Evolutionary conservation across 2,888 invertebrate genomes (phyloP), one percentile per base, ranked within the genome.

Genomic region (Autographa gamma): DNA sequence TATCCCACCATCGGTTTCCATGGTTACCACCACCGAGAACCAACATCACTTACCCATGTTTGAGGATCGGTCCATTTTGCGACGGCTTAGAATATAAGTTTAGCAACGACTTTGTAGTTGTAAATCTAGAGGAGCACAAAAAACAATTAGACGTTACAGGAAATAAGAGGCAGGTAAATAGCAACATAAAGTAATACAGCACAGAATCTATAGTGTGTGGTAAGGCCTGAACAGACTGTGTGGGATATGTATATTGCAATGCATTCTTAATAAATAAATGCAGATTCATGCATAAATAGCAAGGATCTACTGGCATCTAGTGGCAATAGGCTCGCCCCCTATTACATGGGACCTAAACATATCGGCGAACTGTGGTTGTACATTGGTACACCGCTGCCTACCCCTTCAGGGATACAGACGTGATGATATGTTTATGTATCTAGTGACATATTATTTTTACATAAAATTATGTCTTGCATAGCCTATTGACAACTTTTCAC

Each of bases 51-150:
- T 96, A 97, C 97, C 97, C 97, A 92, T 97, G 97, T 93, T 97
- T 97, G 90, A 96, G 92, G 86, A 96, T 96, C 87, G 96, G 94
- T 93, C 96, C 96, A 87, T 96, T 96, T 91, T 96, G 96, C 88
- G 96, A 96, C 87, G 96, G 94, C 94, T 97, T 97, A 91, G 96
- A 96, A 92, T 96, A 96, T 91, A 97, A 96, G 94, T 97, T 97
- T 94, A 97, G 94, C 95, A 97, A 96, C 83, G 97, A 97, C 93
- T 97, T 97, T 91, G 97, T 96, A 66, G 97, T 96, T 84, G 97
- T 97, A 93, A 97, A 97, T 96, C 97, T 97, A 97, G 66, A 85
- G 91, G 91, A 91, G 90, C 48, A 83, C 71, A 80, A 89, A 88
- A 90, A 90, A 90, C 86, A 83, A 85, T 83, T 87, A 86, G 77